Evolutionary conservation across 1,140 invertebrate species (phyloP).

Genomic region (Sminthurides bifidus): DNA sequence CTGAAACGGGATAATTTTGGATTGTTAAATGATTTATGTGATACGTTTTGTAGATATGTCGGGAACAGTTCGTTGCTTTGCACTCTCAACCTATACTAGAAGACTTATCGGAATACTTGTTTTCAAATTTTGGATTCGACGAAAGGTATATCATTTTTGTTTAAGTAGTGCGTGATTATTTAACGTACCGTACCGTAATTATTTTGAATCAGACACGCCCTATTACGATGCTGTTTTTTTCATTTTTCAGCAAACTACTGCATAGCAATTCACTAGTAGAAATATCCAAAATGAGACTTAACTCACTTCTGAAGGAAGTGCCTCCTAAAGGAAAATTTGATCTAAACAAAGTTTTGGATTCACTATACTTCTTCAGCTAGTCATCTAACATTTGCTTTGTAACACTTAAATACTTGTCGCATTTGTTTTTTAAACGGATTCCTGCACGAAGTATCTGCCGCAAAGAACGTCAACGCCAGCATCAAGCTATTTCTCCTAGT

Average conservation of each 20-base stretch:
- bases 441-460: too few species aligned
- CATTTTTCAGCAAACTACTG: conserved; percentile 40
- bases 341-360: conserved; percentile 57
- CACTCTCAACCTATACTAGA: conserved; percentile 87
- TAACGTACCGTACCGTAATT: background rate
- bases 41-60: conserved; percentile 55
- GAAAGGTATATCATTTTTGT: conserved; percentile 46
- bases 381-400: too few species aligned
- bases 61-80: conserved; percentile 89
- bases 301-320: conserved; percentile 46
- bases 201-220: too few species aligned
- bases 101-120: conserved; percentile 69
- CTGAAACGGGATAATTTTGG: too few species aligned
- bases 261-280: conserved; percentile 42
- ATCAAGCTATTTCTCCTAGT: too few species aligned
- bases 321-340: conserved; percentile 63
- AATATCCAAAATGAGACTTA: conserved; percentile 48
- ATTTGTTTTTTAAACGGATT: too few species aligned
- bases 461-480: too few species aligned
- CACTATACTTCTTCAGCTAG: conserved; percentile 67
- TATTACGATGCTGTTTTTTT: conserved; percentile 12
- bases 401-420: too few species aligned
- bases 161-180: too few species aligned
- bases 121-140: too few species aligned
- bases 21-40: too few species aligned